phyloP scores from a whole-genome alignment of 1,140 invertebrate species.

The Drusus annulatus region DNA sequence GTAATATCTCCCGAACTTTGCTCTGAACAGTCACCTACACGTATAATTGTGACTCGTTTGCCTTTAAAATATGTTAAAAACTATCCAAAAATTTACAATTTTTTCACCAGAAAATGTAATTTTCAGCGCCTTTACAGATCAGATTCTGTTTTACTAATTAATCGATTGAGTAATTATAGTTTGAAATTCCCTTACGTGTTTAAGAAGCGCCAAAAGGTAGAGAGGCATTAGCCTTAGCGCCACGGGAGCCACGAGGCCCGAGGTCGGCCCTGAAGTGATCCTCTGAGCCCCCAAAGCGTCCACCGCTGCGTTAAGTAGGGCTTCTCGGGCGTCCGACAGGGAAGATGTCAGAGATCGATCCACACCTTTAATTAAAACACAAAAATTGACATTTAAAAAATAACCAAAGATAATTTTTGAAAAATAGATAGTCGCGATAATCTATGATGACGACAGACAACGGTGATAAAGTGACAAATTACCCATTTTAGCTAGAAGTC shows the following conservation, averaged over 20 bases:
- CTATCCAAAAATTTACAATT: too few relatives aligned
- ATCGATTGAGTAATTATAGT: too few relatives aligned
- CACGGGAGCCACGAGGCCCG: slow-evolving; percentile 81
- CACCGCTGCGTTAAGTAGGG: slow-evolving; percentile 94
- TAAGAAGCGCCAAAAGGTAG: slow-evolving; percentile 92
- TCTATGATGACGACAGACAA: neutral
- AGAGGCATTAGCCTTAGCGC: slow-evolving; percentile 88
- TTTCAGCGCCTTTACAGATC: too few relatives aligned
- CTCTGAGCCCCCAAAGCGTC: slow-evolving; percentile 92
- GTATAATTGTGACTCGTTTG: too few relatives aligned
- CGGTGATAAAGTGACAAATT: slow-evolving; percentile 59
- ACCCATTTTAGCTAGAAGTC: slow-evolving; percentile 96
- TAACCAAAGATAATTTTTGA: too few relatives aligned
- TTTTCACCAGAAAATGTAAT: too few relatives aligned
- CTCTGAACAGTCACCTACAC: too few relatives aligned
- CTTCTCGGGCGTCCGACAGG: slow-evolving; percentile 94
- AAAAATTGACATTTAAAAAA: too few relatives aligned
- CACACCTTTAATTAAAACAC: slow-evolving; percentile 79
- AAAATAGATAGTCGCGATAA: too few relatives aligned
- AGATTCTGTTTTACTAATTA: too few relatives aligned
- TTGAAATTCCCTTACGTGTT: slow-evolving; percentile 79
- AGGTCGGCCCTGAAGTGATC: slow-evolving; percentile 72
- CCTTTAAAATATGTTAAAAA: too few relatives aligned
- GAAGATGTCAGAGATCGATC: slow-evolving; percentile 91
- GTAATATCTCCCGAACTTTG: too few relatives aligned